Conservation (phyloP, 2,797 vertebrate species). For the Centroberyx gerrardi region DNA sequence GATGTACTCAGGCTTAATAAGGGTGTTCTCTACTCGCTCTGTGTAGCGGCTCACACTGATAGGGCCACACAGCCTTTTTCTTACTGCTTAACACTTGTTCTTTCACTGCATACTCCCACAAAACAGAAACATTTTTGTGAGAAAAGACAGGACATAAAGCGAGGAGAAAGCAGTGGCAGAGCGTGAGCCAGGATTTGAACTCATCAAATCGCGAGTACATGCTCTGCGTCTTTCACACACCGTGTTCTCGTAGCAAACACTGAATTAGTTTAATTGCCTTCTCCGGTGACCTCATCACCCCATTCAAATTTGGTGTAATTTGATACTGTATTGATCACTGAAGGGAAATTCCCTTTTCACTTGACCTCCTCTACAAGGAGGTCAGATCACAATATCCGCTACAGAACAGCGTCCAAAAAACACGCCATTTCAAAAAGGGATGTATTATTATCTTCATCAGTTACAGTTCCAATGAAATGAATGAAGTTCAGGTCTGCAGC, state of each 20-base stretch:
- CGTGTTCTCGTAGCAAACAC: neutral
- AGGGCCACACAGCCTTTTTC: conserved; percentile 42
- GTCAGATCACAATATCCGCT: conserved; percentile 4
- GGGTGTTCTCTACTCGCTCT: conserved; percentile 39
- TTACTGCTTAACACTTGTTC: conserved; percentile 31
- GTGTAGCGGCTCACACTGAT: conserved; percentile 5
- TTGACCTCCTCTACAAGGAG: no score
- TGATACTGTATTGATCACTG: no score
- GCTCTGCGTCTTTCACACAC: neutral
- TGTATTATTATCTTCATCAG: neutral
- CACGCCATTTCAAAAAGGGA: neutral
- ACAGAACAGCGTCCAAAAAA: conserved; percentile 17
- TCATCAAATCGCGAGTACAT: neutral
- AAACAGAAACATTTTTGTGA: conserved; percentile 15
- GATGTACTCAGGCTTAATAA: conserved; percentile 55
- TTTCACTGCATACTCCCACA: conserved; percentile 22
- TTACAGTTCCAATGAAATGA: conserved; percentile 9
- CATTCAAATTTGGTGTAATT: no score
- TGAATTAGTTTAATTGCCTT: neutral
- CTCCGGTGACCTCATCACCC: neutral
- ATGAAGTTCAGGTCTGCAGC: conserved; percentile 1
- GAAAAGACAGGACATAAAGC: conserved; percentile 13
- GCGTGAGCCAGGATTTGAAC: no score
- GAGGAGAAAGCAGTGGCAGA: no score
- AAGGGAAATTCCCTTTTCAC: no score